Conservation (phyloP, 2,888 invertebrate genomes). For the Argynnis bischoffii region DNA sequence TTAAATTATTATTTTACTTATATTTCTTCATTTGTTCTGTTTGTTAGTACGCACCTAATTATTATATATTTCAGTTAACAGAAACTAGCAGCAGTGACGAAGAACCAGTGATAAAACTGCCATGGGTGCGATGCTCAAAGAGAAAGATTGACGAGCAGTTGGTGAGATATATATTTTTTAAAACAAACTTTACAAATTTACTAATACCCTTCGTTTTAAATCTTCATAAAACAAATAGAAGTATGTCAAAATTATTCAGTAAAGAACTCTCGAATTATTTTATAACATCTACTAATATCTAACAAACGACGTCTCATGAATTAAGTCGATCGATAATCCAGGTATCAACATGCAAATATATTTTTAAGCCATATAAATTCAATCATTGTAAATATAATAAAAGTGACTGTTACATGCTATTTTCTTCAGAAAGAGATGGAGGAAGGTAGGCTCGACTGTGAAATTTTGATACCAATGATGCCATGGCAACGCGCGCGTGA, state of each 20-base stretch:
- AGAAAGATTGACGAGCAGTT: conserved; percentile 39
- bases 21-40: no score
- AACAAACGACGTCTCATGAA: no score
- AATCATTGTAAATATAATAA: background rate
- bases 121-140: conserved; percentile 40
- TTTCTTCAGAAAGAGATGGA: conserved; percentile 44
- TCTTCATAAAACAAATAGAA: no score
- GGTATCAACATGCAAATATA: no score
- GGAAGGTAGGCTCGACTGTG: conserved; percentile 39
- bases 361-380: no score
- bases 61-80: conserved; percentile 45
- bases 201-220: background rate
- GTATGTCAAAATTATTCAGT: no score
- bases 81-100: conserved; percentile 56
- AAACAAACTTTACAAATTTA: background rate
- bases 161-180: conserved; percentile 30
- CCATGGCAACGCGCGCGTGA: conserved; percentile 27
- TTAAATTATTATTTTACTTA: no score
- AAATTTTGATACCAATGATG: conserved; percentile 35
- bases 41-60: background rate
- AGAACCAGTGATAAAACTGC: conserved; percentile 42
- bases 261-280: no score
- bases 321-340: no score
- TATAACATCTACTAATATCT: no score
- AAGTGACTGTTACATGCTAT: background rate